Evolutionary conservation across 1,140 invertebrate species (phyloP), one percentile per base, ranked within the genome.

Genomic region (Amphibalanus amphitrite): DNA sequence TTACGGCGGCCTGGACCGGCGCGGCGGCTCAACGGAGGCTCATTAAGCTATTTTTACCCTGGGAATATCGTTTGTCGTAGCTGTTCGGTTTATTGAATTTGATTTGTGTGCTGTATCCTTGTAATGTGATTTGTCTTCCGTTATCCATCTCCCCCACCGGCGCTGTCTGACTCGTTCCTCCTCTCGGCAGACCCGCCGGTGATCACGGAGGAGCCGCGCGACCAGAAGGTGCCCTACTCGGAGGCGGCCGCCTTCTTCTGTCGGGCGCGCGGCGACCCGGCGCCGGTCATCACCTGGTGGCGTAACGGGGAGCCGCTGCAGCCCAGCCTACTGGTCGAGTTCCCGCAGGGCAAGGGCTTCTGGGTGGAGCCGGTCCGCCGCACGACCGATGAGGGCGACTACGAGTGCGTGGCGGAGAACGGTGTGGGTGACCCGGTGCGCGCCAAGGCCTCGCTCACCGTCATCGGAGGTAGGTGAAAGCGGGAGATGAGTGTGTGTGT

Each of bases 331-430:
- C 29, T 40, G n/a, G 26, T 70, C 1, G 65, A 26, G 10, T 71
- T 30, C 59, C 23, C 70, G 26, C 28, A 68, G 33, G n/a, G 65
- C 13, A 26, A 40, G 8, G 70, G 67, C 68, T 69, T 40, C 30
- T 47, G 70, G 69, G 1, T 72, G 74, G 73, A 73, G 69, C 74
- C 73, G n/a, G 73, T 75, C 13, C 75, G 74, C 64, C 73, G 72
- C 71, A 75, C 71, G 68, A 74, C 75, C 29, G 93, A 97, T 79
- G 92, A 95, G 79, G 89, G 91, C 33, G 88, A 86, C 3, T 98
- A 97, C 82, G 95, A 97, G 79, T 99, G 96, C 80, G 87, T 96
- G 69, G 95, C 95, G 0, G 94, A 97, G 81, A 98, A 98, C 82
- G 91, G 92, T 33, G 91, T 94, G 13, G 95, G 93, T 1, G 93